Conservation (phyloP, 2,888 invertebrate genomes). For the Leucophenga maculata region DNA sequence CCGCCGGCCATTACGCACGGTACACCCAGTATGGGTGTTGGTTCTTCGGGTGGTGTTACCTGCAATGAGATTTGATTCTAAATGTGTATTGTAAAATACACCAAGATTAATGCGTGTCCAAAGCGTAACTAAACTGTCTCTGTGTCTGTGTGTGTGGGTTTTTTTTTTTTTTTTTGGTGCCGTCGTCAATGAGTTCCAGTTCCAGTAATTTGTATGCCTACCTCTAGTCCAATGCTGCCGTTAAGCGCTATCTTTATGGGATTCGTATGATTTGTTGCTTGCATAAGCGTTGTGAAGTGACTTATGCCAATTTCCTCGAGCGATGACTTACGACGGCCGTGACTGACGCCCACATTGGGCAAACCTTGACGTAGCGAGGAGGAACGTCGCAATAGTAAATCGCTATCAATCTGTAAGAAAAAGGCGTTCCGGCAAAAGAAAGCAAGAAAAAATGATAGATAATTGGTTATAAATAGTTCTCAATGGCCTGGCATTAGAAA, state of each 20-base stretch:
- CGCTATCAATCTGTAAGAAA: slow-evolving; percentile 77
- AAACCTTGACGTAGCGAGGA: slow-evolving; percentile 89
- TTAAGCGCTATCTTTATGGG: slow-evolving; percentile 89
- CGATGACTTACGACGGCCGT: slow-evolving; percentile 82
- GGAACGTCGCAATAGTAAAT: slow-evolving; percentile 85
- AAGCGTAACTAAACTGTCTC: background rate
- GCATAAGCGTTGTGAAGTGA: slow-evolving; percentile 81
- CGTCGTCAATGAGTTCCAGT: background rate
- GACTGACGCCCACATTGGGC: slow-evolving; percentile 76
- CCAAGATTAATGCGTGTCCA: background rate
- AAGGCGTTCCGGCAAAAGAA: slow-evolving; percentile 14
- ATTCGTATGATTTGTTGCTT: slow-evolving; percentile 79
- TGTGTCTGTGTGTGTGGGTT: background rate
- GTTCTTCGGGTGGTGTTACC: slow-evolving; percentile 81
- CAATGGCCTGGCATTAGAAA: background rate
- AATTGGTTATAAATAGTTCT: slow-evolving; percentile 10
- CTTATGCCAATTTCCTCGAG: slow-evolving; percentile 89
- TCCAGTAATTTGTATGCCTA: slow-evolving; percentile 53
- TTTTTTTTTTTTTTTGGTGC: background rate
- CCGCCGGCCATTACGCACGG: slow-evolving; percentile 67
- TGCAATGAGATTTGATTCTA: slow-evolving; percentile 70
- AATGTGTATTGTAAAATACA: slow-evolving; percentile 31
- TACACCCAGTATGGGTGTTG: slow-evolving; percentile 70
- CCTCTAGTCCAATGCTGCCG: slow-evolving; percentile 87
- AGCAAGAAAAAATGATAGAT: slow-evolving; percentile 15